Evolutionary conservation across 2,113 vertebrate genomes (phyloP).

Genomic region (Passer montanus): DNA sequence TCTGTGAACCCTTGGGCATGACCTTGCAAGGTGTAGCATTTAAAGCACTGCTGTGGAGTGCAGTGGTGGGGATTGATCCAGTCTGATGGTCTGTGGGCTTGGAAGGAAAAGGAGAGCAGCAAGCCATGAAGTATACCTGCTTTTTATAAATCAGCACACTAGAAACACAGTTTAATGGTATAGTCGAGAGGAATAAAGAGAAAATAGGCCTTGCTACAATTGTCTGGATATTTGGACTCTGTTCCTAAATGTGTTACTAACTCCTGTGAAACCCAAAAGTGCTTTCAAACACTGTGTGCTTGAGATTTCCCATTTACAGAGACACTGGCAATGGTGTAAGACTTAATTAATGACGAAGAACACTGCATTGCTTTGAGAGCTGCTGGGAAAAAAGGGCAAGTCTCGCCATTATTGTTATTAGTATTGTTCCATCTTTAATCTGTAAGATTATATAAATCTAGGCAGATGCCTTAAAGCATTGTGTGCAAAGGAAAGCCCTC

Average conservation of each 20-base stretch:
- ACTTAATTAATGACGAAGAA: background rate
- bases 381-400: background rate
- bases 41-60: background rate
- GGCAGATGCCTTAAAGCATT: conserved; percentile 7
- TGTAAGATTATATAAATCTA: conserved; percentile 36
- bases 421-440: background rate
- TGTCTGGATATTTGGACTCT: background rate
- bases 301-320: background rate
- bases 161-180: background rate
- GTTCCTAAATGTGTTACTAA: background rate
- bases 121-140: background rate
- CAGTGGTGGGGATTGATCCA: background rate
- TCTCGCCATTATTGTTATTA: background rate
- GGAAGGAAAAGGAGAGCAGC: background rate
- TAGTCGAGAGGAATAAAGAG: background rate
- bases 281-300: background rate
- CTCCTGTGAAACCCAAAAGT: background rate
- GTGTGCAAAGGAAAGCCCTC: background rate
- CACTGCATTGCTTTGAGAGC: background rate
- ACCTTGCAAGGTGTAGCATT: background rate
- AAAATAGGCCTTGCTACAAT: background rate
- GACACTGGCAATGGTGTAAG: background rate
- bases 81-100: background rate
- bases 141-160: background rate
- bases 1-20: background rate